Conservation (phyloP, 2,888 invertebrate species). For the Drosophila bunnanda region DNA sequence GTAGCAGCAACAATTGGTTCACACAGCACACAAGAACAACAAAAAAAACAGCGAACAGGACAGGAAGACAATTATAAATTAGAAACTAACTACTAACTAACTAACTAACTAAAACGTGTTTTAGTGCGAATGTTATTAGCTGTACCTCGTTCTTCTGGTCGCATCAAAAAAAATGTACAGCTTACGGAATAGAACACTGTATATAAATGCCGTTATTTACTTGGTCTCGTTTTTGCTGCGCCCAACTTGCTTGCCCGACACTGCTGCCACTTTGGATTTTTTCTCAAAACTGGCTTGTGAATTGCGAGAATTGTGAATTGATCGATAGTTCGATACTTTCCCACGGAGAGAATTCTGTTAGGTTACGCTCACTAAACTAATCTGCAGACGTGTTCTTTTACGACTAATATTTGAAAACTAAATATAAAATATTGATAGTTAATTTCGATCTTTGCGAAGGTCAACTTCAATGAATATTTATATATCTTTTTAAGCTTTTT, state of each 20-base stretch:
- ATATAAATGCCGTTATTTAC: slow-evolving; percentile 62
- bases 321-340: too few relatives aligned
- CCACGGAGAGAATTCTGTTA: too few relatives aligned
- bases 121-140: slow-evolving; percentile 13
- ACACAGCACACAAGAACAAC: slow-evolving; percentile 35
- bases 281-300: too few relatives aligned
- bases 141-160: not conserved
- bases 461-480: too few relatives aligned
- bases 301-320: too few relatives aligned
- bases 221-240: slow-evolving; percentile 62
- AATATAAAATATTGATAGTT: too few relatives aligned
- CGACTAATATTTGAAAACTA: too few relatives aligned
- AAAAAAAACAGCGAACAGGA: slow-evolving; percentile 18
- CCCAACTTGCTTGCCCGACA: slow-evolving; percentile 81
- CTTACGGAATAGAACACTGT: slow-evolving; percentile 20
- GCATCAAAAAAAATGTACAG: slow-evolving; percentile 20
- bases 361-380: too few relatives aligned
- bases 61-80: slow-evolving; percentile 35
- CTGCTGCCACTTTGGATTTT: slow-evolving; percentile 78
- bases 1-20: slow-evolving; percentile 41
- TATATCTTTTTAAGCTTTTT: too few relatives aligned
- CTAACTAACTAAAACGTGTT: slow-evolving; percentile 11
- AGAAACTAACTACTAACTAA: slow-evolving; percentile 19
- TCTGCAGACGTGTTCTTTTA: too few relatives aligned
- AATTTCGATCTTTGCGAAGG: too few relatives aligned